Base-by-base conservation (phyloP, 2,888 invertebrate species). In the Resseliella maxima region DNA sequence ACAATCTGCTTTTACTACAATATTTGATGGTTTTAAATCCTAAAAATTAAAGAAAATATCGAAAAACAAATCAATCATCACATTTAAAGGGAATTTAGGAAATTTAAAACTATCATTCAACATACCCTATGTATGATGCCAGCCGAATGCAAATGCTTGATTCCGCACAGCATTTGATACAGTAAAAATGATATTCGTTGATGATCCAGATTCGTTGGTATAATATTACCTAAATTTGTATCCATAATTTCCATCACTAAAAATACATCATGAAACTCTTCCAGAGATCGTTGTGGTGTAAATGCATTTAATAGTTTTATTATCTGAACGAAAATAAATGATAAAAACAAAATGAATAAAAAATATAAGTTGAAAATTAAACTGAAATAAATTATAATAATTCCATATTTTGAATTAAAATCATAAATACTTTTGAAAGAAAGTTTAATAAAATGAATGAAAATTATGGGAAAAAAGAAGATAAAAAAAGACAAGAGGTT, bases 161-260 rank as follows among this genome's bases (percentile, higher is more conserved):
- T 99, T 89, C 99, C 99, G 93, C 99, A 99, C 87, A 99, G 94
- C 98, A 99, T 99, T 93, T 99, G 99, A 92, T 99, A 99, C 72
- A 99, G 94, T 89, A 99, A 94, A 92, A 99, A 99, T 90, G 99
- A 99, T 97, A 99, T 99, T 89, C 99, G 93, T 92, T 99, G 99
- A 92, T 99, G 99, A 92, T 99, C 99, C 90, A 99, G 93, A 92
- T 99, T 99, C 99, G 99, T 99, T 93, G 99, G 99, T 90, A 99
- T 99, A 88, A 99, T 98, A 93, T 99, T 99, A 93, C 99, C 99
- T 89, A 99, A 93, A 93, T 99, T 99, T 87, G 99, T 99, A 92
- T 99, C 99, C 99, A 99, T 99, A 90, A 99, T 93, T 92, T 99
- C 99, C 99, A 99, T 99, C 89, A 99, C 99, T 89, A 99, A 94